Percentiles rank a stretch among this genome's conserved stretches.
Evolutionary conservation across 2,113 vertebrate genomes (phyloP).

Genomic region (Boulengeromyrus knoepffleri): DNA sequence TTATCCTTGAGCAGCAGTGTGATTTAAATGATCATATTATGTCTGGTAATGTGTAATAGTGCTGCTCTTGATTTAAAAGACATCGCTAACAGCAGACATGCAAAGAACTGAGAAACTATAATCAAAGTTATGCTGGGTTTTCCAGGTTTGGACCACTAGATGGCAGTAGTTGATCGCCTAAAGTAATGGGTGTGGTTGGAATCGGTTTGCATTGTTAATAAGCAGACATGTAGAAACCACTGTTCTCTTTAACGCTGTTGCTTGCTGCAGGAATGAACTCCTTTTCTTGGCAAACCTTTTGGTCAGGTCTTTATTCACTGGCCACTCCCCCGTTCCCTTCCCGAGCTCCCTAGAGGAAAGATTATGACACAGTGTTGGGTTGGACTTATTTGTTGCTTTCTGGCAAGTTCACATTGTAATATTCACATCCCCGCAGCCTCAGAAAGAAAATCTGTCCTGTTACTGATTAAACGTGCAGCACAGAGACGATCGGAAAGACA

Average conservation of each 20-base stretch:
- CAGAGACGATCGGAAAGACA: background rate
- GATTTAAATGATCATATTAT: background rate
- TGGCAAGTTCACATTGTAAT: background rate
- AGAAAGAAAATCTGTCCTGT: background rate
- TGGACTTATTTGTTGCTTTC: background rate
- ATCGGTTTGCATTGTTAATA: background rate
- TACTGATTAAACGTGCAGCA: background rate
- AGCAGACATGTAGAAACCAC: background rate
- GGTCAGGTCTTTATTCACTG: background rate
- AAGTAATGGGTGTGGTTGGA: background rate
- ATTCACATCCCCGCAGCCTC: background rate
- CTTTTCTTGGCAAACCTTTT: background rate
- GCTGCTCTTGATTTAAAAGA: background rate
- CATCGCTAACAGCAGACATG: background rate
- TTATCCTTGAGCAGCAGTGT: background rate
- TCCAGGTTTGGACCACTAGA: background rate
- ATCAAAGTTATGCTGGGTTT: background rate
- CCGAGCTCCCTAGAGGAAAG: background rate
- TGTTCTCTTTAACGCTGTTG: background rate
- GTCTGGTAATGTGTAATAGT: background rate
- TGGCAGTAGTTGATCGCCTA: conserved; percentile 6
- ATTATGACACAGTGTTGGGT: background rate
- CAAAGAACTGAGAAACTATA: background rate
- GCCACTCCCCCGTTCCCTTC: background rate
- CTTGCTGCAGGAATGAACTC: background rate